Conservation (phyloP, 1,140 invertebrate species). For the Parapsyche elsis region DNA sequence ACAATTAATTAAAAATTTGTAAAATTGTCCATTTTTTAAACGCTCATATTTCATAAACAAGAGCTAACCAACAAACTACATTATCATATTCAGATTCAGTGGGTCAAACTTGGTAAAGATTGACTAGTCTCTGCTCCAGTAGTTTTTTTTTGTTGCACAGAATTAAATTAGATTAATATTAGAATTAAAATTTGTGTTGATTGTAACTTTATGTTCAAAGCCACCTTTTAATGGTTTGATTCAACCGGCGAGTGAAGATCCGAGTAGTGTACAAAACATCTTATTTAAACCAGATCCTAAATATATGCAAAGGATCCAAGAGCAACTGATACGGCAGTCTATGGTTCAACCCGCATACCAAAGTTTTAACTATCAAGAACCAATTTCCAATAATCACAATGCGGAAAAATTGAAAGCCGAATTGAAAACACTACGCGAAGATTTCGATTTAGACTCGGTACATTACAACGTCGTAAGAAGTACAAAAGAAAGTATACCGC, state of each 20-base stretch:
- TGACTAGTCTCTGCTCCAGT: too few species aligned
- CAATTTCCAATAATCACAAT: constrained; percentile 44
- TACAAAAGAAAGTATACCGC: constrained; percentile 52
- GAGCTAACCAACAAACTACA: too few species aligned
- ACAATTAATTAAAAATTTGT: too few species aligned
- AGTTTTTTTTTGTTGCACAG: too few species aligned
- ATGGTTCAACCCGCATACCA: constrained; percentile 66
- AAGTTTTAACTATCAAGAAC: constrained; percentile 69
- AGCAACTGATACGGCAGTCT: constrained; percentile 60
- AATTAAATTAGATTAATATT: constrained; percentile 44
- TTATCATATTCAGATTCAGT: too few species aligned
- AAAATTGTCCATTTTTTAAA: too few species aligned
- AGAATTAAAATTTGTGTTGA: neutral
- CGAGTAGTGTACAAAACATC: constrained; percentile 56
- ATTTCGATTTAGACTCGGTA: constrained; percentile 54
- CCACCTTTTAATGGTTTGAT: constrained; percentile 59
- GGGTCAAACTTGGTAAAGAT: too few species aligned
- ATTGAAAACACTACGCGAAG: constrained; percentile 29
- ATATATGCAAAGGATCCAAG: constrained; percentile 63
- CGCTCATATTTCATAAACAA: too few species aligned
- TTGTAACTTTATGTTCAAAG: constrained; percentile 46
- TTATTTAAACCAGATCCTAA: constrained; percentile 62
- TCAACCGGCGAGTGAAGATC: constrained; percentile 51
- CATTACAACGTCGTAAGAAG: constrained; percentile 59
- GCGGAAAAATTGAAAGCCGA: constrained; percentile 57